A percentile compares a stretch with the other conserved stretches of the same genome.
Conservation (phyloP, 1,140 invertebrate species). For the Coelopa frigida region DNA sequence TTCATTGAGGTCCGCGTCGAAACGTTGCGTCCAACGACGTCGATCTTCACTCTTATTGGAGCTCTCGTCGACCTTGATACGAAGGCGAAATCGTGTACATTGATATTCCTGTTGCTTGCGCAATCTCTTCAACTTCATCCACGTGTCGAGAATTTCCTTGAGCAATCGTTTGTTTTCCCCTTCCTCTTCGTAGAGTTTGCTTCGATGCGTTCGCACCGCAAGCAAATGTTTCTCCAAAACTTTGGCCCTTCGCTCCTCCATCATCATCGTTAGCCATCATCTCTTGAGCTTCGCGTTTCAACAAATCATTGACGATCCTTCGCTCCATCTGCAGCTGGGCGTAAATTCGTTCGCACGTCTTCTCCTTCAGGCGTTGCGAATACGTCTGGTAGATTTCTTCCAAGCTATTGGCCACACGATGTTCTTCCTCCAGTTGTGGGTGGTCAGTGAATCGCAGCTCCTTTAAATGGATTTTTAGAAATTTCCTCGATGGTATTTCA, state of each 20-base stretch:
- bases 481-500: constrained; percentile 30
- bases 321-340: constrained; percentile 40
- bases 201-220: constrained; percentile 35
- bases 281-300: constrained; percentile 12
- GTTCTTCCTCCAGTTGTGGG: constrained; percentile 43
- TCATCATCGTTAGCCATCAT: background rate
- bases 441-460: constrained; percentile 43
- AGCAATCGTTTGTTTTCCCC: constrained; percentile 29
- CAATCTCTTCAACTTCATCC: constrained; percentile 43
- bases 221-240: constrained; percentile 18
- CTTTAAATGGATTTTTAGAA: constrained; percentile 38
- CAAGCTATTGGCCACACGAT: constrained; percentile 40
- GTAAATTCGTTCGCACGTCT: constrained; percentile 28
- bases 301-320: constrained; percentile 24
- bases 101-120: constrained; percentile 36
- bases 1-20: constrained; percentile 41
- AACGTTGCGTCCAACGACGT: constrained; percentile 25
- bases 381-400: constrained; percentile 38
- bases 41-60: constrained; percentile 18
- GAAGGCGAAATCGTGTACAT: constrained; percentile 39
- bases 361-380: constrained; percentile 20
- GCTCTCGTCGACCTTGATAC: constrained; percentile 32
- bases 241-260: constrained; percentile 5
- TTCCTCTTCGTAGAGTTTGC: constrained; percentile 37
- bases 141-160: constrained; percentile 35